Percentiles rank a stretch among this genome's conserved stretches.
phyloP scores from a whole-genome alignment of 30 jellyfish, hydroid and myxozoan species.

The Aurelia coerulea region DNA sequence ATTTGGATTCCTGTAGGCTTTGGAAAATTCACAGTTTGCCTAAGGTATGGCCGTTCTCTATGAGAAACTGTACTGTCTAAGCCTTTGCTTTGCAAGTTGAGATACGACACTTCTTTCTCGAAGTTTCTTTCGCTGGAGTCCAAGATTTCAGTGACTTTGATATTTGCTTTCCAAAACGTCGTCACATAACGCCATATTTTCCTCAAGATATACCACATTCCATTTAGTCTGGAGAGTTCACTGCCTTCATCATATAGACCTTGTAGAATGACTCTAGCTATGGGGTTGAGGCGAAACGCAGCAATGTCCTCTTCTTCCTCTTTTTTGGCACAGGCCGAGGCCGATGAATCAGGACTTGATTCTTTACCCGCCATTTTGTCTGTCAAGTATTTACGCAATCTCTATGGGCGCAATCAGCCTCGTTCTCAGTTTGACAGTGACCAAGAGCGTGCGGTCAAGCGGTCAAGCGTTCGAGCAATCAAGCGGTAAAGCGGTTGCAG shows the following conservation, averaged over 20 bases:
- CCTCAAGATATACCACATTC: too few relatives aligned
- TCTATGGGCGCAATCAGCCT: too few relatives aligned
- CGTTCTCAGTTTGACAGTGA: too few relatives aligned
- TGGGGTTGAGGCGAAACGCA: conserved; percentile 30
- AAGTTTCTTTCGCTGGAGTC: not conserved
- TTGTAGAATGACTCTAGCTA: not conserved
- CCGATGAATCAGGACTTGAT: too few relatives aligned
- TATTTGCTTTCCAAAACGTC: conserved; percentile 7
- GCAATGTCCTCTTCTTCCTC: too few relatives aligned
- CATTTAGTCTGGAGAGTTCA: conserved; percentile 21
- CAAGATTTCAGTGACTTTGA: not conserved
- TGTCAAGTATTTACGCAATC: too few relatives aligned
- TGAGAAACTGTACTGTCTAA: not conserved
- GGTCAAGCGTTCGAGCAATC: too few relatives aligned
- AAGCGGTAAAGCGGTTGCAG: too few relatives aligned
- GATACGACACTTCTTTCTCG: not conserved
- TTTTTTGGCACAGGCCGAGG: too few relatives aligned
- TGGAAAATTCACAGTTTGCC: conserved; percentile 3
- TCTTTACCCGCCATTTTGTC: too few relatives aligned
- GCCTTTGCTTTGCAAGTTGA: not conserved
- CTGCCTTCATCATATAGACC: conserved; percentile 27
- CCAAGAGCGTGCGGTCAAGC: too few relatives aligned
- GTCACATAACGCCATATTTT: conserved; percentile 8
- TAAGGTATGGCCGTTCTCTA: not conserved
- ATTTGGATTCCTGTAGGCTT: conserved; percentile 44